Conservation (phyloP, 2,797 vertebrate species). For the Malurus splendens region DNA sequence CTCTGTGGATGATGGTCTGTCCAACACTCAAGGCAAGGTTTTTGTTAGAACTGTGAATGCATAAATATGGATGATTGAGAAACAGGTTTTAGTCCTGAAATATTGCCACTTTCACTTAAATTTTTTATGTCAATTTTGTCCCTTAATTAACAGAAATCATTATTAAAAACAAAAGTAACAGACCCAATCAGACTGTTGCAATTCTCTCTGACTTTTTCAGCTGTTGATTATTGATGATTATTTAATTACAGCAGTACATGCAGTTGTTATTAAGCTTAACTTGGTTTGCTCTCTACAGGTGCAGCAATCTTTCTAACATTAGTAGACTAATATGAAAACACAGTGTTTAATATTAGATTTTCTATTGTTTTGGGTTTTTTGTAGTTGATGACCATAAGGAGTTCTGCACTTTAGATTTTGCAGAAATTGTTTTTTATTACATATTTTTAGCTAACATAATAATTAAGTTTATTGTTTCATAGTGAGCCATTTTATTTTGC, state of each 20-base stretch:
- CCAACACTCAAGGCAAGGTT: background rate
- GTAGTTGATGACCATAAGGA: background rate
- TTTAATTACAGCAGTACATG: background rate
- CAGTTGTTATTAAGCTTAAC: background rate
- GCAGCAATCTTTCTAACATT: background rate
- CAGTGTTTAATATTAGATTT: background rate
- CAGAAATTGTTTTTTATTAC: background rate
- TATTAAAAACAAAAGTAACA: background rate
- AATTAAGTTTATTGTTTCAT: background rate
- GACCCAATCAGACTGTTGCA: background rate
- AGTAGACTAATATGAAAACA: background rate
- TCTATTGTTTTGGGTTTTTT: background rate
- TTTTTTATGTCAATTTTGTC: background rate
- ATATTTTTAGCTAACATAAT: background rate
- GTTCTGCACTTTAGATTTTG: background rate
- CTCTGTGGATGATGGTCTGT: rapidly evolving
- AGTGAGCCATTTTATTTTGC: background rate
- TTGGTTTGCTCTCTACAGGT: background rate
- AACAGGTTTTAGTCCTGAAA: background rate
- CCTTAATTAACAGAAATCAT: background rate
- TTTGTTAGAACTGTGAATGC: background rate
- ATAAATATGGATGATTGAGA: background rate
- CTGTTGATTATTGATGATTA: background rate
- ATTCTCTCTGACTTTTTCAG: background rate
- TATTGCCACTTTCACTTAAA: background rate